A percentile compares a stretch with the other conserved stretches of the same genome.
Evolutionary conservation across 2,797 vertebrate species (phyloP).

Genomic region (Siniperca scherzeri): DNA sequence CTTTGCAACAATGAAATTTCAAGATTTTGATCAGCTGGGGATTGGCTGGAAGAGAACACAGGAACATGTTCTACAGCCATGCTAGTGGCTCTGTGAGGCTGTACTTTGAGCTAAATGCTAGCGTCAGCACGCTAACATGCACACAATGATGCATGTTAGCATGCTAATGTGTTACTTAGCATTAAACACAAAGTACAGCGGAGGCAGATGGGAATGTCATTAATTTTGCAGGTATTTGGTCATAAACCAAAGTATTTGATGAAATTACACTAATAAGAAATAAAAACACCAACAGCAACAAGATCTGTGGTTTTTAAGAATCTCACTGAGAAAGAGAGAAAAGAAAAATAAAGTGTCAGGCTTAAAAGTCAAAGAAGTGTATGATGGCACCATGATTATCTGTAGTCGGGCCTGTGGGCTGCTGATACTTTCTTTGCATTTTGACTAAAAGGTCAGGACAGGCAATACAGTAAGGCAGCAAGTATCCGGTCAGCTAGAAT

Average conservation of each 20-base stretch:
- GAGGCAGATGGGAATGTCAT: neutral
- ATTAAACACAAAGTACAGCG: neutral
- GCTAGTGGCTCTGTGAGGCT: too few species aligned
- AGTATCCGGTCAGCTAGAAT: slow-evolving; percentile 1
- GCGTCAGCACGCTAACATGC: too few species aligned
- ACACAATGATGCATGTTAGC: neutral
- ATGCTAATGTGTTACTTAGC: neutral
- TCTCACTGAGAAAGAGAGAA: neutral
- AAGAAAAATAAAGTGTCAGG: neutral
- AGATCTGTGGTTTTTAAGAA: neutral
- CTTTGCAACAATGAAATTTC: slow-evolving; percentile 16
- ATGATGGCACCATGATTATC: neutral
- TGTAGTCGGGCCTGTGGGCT: neutral
- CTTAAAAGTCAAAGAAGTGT: slow-evolving; percentile 4
- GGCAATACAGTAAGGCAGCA: slow-evolving; percentile 3
- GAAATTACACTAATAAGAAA: neutral
- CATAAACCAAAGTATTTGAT: neutral
- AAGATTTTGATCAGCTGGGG: neutral
- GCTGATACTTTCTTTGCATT: slow-evolving; percentile 44
- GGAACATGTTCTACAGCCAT: slow-evolving; percentile 9
- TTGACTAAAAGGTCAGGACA: slow-evolving; percentile 53
- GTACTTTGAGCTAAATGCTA: neutral
- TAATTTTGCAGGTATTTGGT: neutral
- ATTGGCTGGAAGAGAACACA: neutral
- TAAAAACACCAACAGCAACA: neutral